Conservation (phyloP, 2,797 vertebrate species). For the Hippocampus kuda region DNA sequence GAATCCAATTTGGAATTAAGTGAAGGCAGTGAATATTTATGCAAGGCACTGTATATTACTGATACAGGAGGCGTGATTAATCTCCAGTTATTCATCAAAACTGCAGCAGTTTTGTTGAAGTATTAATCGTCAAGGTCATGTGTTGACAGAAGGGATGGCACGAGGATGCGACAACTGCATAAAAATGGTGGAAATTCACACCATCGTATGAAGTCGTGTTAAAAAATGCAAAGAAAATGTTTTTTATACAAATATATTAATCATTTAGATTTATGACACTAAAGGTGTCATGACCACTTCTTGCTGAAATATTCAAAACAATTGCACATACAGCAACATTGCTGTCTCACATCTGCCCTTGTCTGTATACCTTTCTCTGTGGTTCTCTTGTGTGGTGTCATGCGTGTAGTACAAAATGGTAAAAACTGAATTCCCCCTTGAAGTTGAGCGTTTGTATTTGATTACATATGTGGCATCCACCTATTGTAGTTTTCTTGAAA, state of each 20-base stretch:
- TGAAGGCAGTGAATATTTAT: neutral
- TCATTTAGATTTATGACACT: neutral
- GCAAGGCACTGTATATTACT: neutral
- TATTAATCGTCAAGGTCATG: neutral
- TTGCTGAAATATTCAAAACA: neutral
- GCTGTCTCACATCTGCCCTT: too few relatives aligned
- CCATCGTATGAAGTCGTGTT: neutral
- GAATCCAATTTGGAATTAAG: neutral
- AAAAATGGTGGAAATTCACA: neutral
- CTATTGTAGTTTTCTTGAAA: too few relatives aligned
- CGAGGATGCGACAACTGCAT: neutral
- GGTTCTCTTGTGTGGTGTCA: too few relatives aligned
- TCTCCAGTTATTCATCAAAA: neutral
- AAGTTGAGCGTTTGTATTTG: too few relatives aligned
- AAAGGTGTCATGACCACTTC: neutral
- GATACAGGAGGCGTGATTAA: neutral
- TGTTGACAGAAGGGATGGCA: neutral
- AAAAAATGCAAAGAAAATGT: too few relatives aligned
- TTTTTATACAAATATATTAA: neutral
- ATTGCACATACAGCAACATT: too few relatives aligned
- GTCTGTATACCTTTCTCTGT: too few relatives aligned
- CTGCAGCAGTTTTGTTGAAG: neutral
- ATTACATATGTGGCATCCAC: too few relatives aligned
- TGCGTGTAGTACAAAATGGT: too few relatives aligned
- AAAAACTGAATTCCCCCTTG: too few relatives aligned